Evolutionary conservation across 2,797 vertebrate species (phyloP).

Genomic region (Nasua narica): DNA sequence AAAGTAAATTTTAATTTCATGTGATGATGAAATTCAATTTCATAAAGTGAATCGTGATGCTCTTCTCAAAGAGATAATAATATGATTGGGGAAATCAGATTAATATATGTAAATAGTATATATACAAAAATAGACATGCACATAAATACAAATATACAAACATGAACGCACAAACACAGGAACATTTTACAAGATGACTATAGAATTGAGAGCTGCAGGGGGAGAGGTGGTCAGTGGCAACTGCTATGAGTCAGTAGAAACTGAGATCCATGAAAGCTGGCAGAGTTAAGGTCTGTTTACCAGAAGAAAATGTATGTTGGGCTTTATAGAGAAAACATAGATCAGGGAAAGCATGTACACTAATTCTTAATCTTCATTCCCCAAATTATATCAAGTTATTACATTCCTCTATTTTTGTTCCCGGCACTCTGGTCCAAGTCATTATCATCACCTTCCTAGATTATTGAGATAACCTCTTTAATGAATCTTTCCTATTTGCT

Average conservation of each 20-base stretch:
- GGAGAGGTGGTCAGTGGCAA: neutral
- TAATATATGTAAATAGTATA: neutral
- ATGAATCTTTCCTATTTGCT: neutral
- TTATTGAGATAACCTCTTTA: neutral
- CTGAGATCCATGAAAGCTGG: neutral
- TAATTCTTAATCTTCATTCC: slow-evolving; percentile 13
- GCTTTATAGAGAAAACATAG: neutral
- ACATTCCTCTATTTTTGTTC: neutral
- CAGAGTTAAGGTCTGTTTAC: neutral
- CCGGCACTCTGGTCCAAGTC: neutral
- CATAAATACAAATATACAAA: neutral
- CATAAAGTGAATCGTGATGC: neutral
- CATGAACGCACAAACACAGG: fast-evolving
- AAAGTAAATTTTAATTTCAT: neutral
- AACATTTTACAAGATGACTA: neutral
- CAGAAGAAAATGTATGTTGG: neutral
- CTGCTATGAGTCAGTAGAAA: neutral
- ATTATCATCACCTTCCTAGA: neutral
- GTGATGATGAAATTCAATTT: neutral
- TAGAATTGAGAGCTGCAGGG: neutral
- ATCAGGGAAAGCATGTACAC: neutral
- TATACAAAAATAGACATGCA: neutral
- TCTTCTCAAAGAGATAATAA: neutral
- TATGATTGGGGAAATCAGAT: neutral
- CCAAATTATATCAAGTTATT: neutral